A percentile compares a stretch with the other conserved stretches of the same genome.
Evolutionary conservation across 2,888 invertebrate species (phyloP).

Genomic region (Yponomeuta cagnagella): DNA sequence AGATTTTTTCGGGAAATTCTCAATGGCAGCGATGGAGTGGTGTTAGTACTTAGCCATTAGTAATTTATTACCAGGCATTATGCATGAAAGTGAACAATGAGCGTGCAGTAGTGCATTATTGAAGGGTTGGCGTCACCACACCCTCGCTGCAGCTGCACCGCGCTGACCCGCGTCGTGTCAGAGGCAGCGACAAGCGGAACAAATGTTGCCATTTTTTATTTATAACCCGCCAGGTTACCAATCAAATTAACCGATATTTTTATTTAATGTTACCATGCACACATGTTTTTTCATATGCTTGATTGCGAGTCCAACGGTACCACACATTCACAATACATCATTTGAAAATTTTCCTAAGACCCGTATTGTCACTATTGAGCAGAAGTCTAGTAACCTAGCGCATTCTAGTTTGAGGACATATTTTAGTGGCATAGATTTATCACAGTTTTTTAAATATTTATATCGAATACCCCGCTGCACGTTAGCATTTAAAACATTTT

Average conservation of each 20-base stretch:
- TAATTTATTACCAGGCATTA: conserved; percentile 18
- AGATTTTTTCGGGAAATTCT: conserved; percentile 40
- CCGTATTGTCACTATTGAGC: too few relatives aligned
- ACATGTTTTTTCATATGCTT: neutral
- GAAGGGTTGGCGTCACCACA: conserved; percentile 24
- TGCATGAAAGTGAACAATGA: conserved; percentile 40
- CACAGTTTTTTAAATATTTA: too few relatives aligned
- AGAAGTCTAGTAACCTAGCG: too few relatives aligned
- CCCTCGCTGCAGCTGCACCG: conserved; percentile 50
- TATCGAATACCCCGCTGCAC: too few relatives aligned
- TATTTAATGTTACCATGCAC: neutral
- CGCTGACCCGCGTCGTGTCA: neutral
- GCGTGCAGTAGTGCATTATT: conserved; percentile 61
- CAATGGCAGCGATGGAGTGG: conserved; percentile 14
- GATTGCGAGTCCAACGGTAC: too few relatives aligned
- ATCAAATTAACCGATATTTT: neutral
- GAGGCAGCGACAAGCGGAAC: conserved; percentile 50
- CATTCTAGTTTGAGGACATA: too few relatives aligned
- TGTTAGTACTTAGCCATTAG: neutral
- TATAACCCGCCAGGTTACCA: conserved; percentile 28
- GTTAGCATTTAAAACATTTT: too few relatives aligned
- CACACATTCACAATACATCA: too few relatives aligned
- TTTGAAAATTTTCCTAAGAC: too few relatives aligned
- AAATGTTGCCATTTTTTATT: conserved; percentile 50
- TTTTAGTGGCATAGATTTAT: too few relatives aligned